Evolutionary conservation across 2,113 vertebrate species (phyloP).

Genomic region (Gallinago undulata): DNA sequence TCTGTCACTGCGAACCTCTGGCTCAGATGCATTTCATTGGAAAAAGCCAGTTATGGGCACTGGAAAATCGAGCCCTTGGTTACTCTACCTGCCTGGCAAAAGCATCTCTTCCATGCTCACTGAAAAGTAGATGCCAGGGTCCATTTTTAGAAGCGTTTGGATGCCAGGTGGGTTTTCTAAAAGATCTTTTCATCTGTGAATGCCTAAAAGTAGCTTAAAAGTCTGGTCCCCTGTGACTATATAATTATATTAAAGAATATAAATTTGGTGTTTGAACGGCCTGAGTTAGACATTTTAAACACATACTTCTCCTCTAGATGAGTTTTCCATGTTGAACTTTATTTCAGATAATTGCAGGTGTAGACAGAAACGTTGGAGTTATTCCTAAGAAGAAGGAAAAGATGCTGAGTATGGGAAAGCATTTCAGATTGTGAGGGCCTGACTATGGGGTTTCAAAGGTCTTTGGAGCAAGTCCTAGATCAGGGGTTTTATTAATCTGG

Average conservation of each 20-base stretch:
- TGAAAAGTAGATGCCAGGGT: not conserved
- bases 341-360: conserved; percentile 40
- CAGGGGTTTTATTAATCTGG: not conserved
- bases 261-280: not conserved
- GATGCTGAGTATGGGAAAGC: not conserved
- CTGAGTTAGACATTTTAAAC: not conserved
- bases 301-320: not conserved
- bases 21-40: not conserved
- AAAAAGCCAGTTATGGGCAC: not conserved
- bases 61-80: not conserved
- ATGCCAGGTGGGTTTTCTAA: not conserved
- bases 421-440: not conserved
- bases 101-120: not conserved
- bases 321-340: conserved; percentile 18
- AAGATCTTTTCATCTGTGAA: not conserved
- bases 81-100: not conserved
- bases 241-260: not conserved
- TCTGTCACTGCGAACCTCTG: not conserved
- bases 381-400: conserved; percentile 9
- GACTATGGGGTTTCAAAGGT: not conserved
- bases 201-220: not conserved
- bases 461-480: not conserved
- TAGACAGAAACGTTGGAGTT: conserved; percentile 1
- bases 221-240: not conserved
- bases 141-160: not conserved